Evolutionary conservation across 2,888 invertebrate genomes (phyloP).

Genomic region (Hedychridium roseum): DNA sequence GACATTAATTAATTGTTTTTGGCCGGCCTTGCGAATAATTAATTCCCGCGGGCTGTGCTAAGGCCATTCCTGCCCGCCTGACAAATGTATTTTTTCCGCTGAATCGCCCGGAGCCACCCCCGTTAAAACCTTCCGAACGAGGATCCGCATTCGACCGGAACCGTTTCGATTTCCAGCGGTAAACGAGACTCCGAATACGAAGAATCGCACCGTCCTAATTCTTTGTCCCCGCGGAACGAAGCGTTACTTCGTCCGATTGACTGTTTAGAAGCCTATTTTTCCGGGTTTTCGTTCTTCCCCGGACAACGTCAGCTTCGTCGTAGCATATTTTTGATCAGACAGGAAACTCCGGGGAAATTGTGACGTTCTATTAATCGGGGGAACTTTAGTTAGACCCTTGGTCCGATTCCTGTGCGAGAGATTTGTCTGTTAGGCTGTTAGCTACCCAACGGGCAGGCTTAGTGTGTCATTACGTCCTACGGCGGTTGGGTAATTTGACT

Average conservation of each 20-base stretch:
- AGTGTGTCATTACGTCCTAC: conserved; percentile 42
- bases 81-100: conserved; percentile 60
- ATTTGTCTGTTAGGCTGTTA: conserved; percentile 31
- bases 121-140: too few species aligned
- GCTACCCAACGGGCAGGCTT: conserved; percentile 32
- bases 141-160: too few species aligned
- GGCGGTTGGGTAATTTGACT: conserved; percentile 45
- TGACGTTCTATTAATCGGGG: too few species aligned
- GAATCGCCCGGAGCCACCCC: conserved; percentile 44
- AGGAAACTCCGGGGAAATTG: too few species aligned
- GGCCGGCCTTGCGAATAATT: conserved; percentile 30
- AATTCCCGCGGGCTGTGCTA: conserved; percentile 33
- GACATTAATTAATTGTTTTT: conserved; percentile 46
- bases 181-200: too few species aligned
- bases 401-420: conserved; percentile 21
- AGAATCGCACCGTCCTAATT: too few species aligned
- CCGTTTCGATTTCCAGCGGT: too few species aligned
- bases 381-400: too few species aligned
- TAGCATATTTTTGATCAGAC: too few species aligned
- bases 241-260: conserved; percentile 3
- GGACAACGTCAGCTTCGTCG: too few species aligned
- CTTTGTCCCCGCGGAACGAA: not conserved
- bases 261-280: too few species aligned
- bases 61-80: conserved; percentile 29
- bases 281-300: too few species aligned